Base-by-base conservation (phyloP, 2,113 vertebrate species). In the Apteryx owenii region DNA sequence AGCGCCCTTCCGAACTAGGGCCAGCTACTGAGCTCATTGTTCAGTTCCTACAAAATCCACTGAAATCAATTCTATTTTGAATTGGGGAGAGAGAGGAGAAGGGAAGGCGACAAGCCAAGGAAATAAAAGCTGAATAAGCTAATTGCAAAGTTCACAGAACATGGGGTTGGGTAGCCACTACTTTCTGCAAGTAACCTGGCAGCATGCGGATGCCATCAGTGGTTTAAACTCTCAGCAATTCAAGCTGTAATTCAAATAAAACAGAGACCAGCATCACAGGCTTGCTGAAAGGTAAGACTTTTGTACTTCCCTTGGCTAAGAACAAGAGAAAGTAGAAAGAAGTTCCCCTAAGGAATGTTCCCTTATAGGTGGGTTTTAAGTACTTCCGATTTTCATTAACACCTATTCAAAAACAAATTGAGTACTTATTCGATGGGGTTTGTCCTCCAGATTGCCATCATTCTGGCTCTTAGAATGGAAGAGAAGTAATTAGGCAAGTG, bases 121-220 rank as follows among this genome's bases (percentile, higher is more conserved):
- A 40, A 80, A 62, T 25, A 46, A 62, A 81, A 62, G 7, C 17
- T 10, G 3, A 86, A 33, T 3, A n/a, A 53, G 22, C 26, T 29
- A 40, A 80, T 5, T n/a, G 51, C 20, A 40, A 44, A 88, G 58
- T 17, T 58, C 70, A 50, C 31, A 21, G 44, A 40, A 70, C 46
- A 46, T 38, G 46, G 28, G 36, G 31, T 2, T 26, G 69, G 64
- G 75, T 69, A 87, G 62, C 51, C 44, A 5, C 56, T n/a, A 44
- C 36, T 60, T 66, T 36, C 46, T 53, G 60, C 40, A 56, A 19
- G 46, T 18, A 51, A 72, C 17, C 15, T 15, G 70, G 54, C 38
- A 36, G 28, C 10, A 53, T 0, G 0, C 0, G 36, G 42, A 16
- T 20, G 48, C 13, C 50, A 38, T 5, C 21, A 23, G 2, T 1